These are phyloP conservation scores for Hyles vespertilio DNA, from an alignment of 1,140 invertebrate genomes.

Conservation along the genomic window DNA sequence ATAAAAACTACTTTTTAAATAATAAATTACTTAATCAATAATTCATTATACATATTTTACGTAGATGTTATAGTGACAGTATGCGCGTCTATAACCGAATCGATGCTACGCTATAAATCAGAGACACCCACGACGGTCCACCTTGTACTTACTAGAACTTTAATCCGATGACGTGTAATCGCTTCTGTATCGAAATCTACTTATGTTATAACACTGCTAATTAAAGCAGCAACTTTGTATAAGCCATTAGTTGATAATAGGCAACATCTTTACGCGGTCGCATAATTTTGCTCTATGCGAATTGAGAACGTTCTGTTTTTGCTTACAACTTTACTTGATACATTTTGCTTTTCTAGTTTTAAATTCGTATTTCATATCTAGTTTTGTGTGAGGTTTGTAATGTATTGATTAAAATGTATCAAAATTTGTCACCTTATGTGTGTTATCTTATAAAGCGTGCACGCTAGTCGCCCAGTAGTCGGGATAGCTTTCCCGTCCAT, in stretches of 20 bases:
- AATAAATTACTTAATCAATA: too few species aligned
- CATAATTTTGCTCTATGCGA: too few species aligned
- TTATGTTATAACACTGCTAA: conserved; percentile 9
- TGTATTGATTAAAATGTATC: neutral
- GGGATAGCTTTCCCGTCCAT: conserved; percentile 34
- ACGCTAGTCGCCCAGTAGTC: neutral
- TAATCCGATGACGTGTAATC: conserved; percentile 44
- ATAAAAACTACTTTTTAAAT: too few species aligned
- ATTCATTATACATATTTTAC: too few species aligned
- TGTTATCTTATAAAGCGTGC: neutral
- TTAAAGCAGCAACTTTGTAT: neutral
- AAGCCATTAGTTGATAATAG: neutral
- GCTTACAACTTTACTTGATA: too few species aligned
- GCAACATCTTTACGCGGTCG: too few species aligned
- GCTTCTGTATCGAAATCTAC: conserved; percentile 36
- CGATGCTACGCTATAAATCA: conserved; percentile 46
- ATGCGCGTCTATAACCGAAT: conserved; percentile 36
- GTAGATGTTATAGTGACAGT: conserved; percentile 26
- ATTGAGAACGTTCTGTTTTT: too few species aligned
- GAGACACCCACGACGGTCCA: conserved; percentile 53
- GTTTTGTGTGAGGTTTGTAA: neutral
- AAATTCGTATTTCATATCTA: conserved; percentile 1
- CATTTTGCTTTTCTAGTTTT: too few species aligned
- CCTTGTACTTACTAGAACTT: conserved; percentile 27
- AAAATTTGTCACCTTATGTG: neutral